phyloP scores from a whole-genome alignment of 2,797 vertebrate genomes.

The Hirundo rustica region DNA sequence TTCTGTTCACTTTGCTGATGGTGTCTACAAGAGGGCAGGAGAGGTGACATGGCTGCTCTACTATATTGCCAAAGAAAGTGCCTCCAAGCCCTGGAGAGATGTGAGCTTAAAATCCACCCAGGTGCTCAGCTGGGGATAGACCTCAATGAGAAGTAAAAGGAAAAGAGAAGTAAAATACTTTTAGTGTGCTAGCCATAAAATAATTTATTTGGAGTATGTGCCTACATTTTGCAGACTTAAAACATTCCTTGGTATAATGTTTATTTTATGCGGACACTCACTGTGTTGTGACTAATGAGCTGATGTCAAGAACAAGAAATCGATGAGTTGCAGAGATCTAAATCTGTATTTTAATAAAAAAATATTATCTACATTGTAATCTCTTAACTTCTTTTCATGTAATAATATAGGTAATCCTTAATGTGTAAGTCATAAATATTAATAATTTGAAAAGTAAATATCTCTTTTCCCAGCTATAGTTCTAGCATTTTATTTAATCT shows the following conservation, averaged over 20 bases:
- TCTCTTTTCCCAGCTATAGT: background rate
- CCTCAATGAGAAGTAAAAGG: background rate
- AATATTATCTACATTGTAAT: background rate
- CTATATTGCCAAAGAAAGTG: background rate
- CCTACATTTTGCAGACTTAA: background rate
- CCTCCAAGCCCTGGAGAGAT: background rate
- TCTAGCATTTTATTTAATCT: background rate
- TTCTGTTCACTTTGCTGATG: background rate
- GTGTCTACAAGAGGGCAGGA: background rate
- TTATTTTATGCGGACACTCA: constrained; percentile 30
- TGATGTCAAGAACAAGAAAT: constrained; percentile 22
- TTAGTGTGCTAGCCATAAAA: background rate
- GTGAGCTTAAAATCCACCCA: background rate
- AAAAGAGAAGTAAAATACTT: background rate
- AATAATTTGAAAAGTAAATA: background rate
- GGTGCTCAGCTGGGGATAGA: background rate
- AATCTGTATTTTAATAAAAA: constrained; percentile 16
- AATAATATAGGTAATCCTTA: background rate
- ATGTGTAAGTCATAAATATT: background rate
- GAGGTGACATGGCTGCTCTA: fast-evolving
- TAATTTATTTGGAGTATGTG: constrained; percentile 7
- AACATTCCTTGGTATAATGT: background rate
- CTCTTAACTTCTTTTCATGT: background rate
- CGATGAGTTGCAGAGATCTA: constrained; percentile 35
- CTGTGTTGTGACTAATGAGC: background rate